Evolutionary conservation across 2,888 invertebrate species (phyloP).

Genomic region (Blera fallax): DNA sequence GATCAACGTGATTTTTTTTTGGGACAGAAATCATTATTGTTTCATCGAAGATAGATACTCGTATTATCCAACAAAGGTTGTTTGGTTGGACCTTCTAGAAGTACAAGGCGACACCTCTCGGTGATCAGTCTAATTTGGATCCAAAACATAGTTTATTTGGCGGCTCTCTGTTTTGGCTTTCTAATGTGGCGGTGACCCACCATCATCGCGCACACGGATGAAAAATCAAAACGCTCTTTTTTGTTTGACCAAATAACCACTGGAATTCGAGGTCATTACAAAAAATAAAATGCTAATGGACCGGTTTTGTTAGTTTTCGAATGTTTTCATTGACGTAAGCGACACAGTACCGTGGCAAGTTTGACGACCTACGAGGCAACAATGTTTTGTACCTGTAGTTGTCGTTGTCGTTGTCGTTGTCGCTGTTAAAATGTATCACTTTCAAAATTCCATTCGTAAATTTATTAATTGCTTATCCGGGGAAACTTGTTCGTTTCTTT

Average conservation of each 20-base stretch:
- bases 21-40: neutral
- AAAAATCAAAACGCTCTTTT: constrained; percentile 31
- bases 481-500: constrained; percentile 31
- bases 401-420: neutral
- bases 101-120: constrained; percentile 9
- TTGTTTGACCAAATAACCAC: constrained; percentile 45
- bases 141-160: too few relatives aligned
- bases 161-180: constrained; percentile 35
- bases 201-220: neutral
- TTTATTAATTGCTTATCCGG: constrained; percentile 63
- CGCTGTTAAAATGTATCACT: constrained; percentile 48
- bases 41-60: constrained; percentile 6
- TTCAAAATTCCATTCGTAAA: constrained; percentile 60
- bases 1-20: neutral
- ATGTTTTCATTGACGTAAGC: constrained; percentile 67
- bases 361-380: constrained; percentile 53
- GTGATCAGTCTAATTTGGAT: constrained; percentile 3
- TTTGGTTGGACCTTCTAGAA: neutral
- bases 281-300: constrained; percentile 65
- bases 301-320: constrained; percentile 63
- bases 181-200: constrained; percentile 30
- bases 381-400: constrained; percentile 22
- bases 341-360: constrained; percentile 59
- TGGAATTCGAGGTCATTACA: constrained; percentile 68
- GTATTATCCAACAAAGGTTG: constrained; percentile 11